These are phyloP conservation scores for Drosophila rellima DNA, from an alignment of 2,888 invertebrate species.

Conservation along the genomic window DNA sequence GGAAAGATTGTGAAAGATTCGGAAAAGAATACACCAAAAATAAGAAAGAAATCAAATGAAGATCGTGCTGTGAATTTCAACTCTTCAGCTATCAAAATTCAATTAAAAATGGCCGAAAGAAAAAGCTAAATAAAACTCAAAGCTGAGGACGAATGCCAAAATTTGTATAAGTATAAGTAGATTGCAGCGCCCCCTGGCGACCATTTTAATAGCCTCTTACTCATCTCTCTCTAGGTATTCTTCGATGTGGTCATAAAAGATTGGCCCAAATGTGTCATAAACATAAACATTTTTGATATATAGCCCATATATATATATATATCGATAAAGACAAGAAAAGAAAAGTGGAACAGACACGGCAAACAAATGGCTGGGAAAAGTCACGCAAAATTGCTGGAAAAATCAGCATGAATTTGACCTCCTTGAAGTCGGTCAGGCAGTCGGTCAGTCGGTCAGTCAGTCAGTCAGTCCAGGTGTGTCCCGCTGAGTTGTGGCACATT, in stretches of 20 bases:
- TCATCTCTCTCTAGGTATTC: conserved; percentile 10
- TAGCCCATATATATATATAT: conserved; percentile 22
- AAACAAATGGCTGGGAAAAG: conserved; percentile 33
- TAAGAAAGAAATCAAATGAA: conserved; percentile 3
- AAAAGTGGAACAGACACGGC: conserved; percentile 21
- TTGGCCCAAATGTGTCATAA: conserved; percentile 73
- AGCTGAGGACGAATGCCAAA: conserved; percentile 35
- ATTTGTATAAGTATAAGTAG: too few relatives aligned
- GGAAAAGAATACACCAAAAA: conserved; percentile 5
- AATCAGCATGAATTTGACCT: conserved; percentile 51
- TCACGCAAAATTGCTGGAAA: conserved; percentile 56
- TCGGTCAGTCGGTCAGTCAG: too few relatives aligned
- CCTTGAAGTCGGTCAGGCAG: conserved; percentile 30
- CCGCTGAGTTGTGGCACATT: conserved; percentile 40
- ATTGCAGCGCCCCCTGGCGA: conserved; percentile 50
- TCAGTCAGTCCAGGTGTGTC: conserved; percentile 26
- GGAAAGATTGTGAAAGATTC: conserved; percentile 38
- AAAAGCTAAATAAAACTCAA: not conserved
- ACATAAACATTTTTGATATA: conserved; percentile 49
- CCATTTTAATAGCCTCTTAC: conserved; percentile 27
- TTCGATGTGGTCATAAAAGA: conserved; percentile 18
- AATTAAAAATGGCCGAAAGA: conserved; percentile 52
- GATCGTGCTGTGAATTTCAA: conserved; percentile 60
- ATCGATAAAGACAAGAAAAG: conserved; percentile 15
- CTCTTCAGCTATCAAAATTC: conserved; percentile 54